Conservation (phyloP, 2,888 invertebrate species). For the Desoria tigrina region DNA sequence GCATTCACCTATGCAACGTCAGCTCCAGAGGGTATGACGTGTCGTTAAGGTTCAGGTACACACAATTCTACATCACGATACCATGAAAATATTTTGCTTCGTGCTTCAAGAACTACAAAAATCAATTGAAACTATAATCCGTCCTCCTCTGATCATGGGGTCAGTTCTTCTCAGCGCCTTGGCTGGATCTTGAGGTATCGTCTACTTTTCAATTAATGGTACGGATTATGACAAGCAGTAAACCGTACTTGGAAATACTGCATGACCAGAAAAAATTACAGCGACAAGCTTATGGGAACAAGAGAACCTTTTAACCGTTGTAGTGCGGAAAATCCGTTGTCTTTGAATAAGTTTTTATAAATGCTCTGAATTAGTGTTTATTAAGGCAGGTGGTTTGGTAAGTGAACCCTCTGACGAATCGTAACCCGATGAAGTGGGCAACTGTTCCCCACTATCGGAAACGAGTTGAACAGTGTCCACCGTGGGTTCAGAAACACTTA, state of each 20-base stretch:
- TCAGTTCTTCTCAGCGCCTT: background rate
- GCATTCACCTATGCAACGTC: constrained; percentile 3
- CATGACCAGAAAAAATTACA: constrained; percentile 21
- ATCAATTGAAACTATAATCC: constrained; percentile 2
- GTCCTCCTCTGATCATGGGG: constrained; percentile 1
- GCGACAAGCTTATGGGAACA: constrained; percentile 20
- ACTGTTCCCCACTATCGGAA: background rate
- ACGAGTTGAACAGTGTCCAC: constrained; percentile 3
- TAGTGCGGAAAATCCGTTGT: constrained; percentile 8
- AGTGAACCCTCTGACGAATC: constrained; percentile 42
- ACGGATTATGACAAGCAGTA: constrained; percentile 15
- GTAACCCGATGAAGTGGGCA: constrained; percentile 30
- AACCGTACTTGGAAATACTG: constrained; percentile 16
- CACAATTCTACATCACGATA: constrained; percentile 24
- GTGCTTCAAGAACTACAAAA: constrained; percentile 6
- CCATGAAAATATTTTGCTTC: constrained; percentile 20
- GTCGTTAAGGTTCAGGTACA: constrained; percentile 17
- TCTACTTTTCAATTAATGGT: constrained; percentile 1
- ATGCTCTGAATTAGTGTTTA: constrained; percentile 37
- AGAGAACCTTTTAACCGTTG: constrained; percentile 13
- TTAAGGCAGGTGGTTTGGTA: constrained; percentile 47
- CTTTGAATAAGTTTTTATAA: constrained; percentile 24
- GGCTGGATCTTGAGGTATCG: constrained; percentile 10
- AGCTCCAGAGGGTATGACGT: constrained; percentile 14
- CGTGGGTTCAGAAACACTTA: constrained; percentile 19